Evolutionary conservation across 2,888 invertebrate species (phyloP).

Genomic region (Chaitophorus viminalis): DNA sequence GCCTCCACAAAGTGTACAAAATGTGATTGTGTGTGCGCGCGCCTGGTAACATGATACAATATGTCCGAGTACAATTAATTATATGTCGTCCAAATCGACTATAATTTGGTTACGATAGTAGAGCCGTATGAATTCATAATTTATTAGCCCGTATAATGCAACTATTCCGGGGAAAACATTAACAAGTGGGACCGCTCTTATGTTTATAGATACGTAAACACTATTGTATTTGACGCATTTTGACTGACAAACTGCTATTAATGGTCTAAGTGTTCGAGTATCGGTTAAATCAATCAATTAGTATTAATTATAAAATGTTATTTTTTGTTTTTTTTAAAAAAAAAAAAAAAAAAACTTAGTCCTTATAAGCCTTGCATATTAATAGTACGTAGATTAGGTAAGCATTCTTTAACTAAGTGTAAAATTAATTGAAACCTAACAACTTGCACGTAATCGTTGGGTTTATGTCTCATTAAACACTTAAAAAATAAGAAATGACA

Average conservation of each 20-base stretch:
- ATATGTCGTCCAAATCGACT: too few relatives aligned
- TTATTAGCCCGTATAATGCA: too few relatives aligned
- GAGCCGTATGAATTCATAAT: too few relatives aligned
- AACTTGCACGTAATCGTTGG: background rate
- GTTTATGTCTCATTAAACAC: background rate
- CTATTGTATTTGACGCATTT: too few relatives aligned
- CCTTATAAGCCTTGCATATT: background rate
- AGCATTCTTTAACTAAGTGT: background rate
- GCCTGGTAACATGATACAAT: too few relatives aligned
- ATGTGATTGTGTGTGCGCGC: too few relatives aligned
- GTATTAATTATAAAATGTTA: background rate
- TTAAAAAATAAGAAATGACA: background rate
- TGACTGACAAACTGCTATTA: background rate
- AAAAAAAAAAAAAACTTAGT: background rate
- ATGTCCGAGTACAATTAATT: too few relatives aligned
- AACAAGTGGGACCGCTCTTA: too few relatives aligned
- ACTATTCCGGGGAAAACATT: too few relatives aligned
- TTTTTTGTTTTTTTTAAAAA: background rate
- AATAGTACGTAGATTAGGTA: background rate
- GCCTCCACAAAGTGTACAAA: too few relatives aligned
- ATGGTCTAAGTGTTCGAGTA: background rate
- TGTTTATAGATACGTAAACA: too few relatives aligned
- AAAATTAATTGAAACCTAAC: background rate
- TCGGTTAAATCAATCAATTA: background rate
- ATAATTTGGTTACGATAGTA: too few relatives aligned